Percentiles rank a stretch among this genome's conserved stretches.
These are phyloP conservation scores for Epinotia demarniana DNA, from an alignment of 2,888 invertebrate species.

Conservation along the genomic window DNA sequence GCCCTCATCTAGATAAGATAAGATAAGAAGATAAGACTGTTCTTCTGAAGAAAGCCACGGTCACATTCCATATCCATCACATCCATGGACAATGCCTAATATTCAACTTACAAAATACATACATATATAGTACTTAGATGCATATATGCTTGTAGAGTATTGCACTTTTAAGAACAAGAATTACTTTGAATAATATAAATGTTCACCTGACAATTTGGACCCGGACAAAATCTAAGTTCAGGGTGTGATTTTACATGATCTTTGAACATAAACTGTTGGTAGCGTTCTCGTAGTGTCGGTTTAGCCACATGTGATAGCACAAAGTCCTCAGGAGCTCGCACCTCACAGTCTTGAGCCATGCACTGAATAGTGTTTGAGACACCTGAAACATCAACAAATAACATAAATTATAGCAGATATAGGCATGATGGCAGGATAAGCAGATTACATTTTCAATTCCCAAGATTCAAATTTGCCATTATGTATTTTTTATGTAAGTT, in stretches of 20 bases:
- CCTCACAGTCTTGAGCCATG: constrained; percentile 97
- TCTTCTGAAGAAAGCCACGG: background rate
- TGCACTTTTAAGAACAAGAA: background rate
- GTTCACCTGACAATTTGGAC: constrained; percentile 94
- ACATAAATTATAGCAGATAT: background rate
- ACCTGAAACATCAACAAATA: constrained; percentile 72
- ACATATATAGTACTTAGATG: background rate
- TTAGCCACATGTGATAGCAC: constrained; percentile 93
- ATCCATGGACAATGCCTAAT: background rate
- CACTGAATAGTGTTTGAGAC: constrained; percentile 95
- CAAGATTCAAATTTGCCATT: too few relatives aligned
- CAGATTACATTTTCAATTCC: background rate
- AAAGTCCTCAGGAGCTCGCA: constrained; percentile 98
- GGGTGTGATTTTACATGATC: constrained; percentile 98
- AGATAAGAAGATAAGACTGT: too few relatives aligned
- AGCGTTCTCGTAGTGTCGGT: constrained; percentile 94
- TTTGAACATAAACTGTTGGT: constrained; percentile 97
- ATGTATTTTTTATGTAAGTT: too few relatives aligned
- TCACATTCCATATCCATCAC: background rate
- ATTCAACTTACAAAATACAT: background rate
- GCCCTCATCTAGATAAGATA: too few relatives aligned
- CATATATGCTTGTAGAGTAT: background rate
- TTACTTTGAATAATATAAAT: background rate
- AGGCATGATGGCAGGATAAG: background rate
- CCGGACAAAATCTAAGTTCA: constrained; percentile 96